Evolutionary conservation across 1,140 invertebrate species (phyloP).

Genomic region (Pogonognathellus flavescens): DNA sequence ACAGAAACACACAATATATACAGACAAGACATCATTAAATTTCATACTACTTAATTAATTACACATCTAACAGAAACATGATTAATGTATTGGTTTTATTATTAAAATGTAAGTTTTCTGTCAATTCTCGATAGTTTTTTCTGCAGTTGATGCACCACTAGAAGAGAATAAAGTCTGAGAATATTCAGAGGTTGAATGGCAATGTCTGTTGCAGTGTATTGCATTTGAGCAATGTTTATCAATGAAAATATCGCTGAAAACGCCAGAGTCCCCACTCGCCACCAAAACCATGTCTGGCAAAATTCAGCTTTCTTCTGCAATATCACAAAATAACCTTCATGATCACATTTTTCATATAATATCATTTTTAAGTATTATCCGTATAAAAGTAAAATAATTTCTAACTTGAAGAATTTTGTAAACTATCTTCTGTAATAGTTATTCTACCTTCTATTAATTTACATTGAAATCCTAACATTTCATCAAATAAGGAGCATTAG

Average conservation of each 20-base stretch:
- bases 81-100: neutral
- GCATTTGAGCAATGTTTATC: conserved; percentile 51
- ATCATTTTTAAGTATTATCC: too few relatives aligned
- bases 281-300: conserved; percentile 59
- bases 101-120: conserved; percentile 32
- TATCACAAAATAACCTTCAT: conserved; percentile 44
- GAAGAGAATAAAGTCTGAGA: conserved; percentile 46
- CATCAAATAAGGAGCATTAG: too few relatives aligned
- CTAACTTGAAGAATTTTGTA: too few relatives aligned
- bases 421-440: too few relatives aligned
- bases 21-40: too few relatives aligned
- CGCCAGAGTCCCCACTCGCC: conserved; percentile 23
- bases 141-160: conserved; percentile 48
- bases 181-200: conserved; percentile 51
- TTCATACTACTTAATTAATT: neutral
- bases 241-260: conserved; percentile 19
- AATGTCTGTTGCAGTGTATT: conserved; percentile 53
- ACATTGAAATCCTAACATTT: too few relatives aligned
- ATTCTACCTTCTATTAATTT: too few relatives aligned
- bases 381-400: too few relatives aligned
- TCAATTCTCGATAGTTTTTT: conserved; percentile 51
- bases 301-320: conserved; percentile 45
- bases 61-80: neutral
- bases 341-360: too few relatives aligned
- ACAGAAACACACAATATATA: too few relatives aligned